Evolutionary conservation across 2,113 vertebrate genomes (phyloP), one percentile per base, ranked within the genome.

Genomic region (Podilymbus podiceps): DNA sequence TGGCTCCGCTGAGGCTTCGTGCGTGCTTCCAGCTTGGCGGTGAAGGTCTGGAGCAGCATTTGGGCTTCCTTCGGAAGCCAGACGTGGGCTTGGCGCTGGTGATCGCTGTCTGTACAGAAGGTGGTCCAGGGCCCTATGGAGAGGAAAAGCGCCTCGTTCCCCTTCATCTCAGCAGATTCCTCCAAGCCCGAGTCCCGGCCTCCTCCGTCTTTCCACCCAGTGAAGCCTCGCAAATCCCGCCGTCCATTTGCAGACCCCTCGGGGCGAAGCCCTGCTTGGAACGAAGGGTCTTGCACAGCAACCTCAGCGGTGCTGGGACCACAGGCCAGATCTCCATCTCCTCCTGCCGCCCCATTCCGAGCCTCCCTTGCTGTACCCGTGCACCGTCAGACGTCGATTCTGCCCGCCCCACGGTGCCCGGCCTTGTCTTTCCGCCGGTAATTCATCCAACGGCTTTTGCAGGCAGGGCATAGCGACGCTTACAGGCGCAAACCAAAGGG

Each of bases 161-260:
- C 47, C 31, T 74, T 82, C 60, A 21, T 19, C 40, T 46, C 79
- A 55, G n/a, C 60, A 85, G n/a, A 24, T 5, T 23, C 46, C 25
- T 83, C 75, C 83, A 49, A 67, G 44, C 31, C 44, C 5, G 8
- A 4, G 11, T 5, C 35, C 59, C 73, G 64, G 40, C 24, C n/a
- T 46, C 53, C 50, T 46, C 69, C 8, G n/a, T 17, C 66, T 60
- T 88, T 40, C 60, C 49, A 63, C 17, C 0, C 2, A 28, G 35
- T 1, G 5, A 86, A 24, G 58, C 55, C 25, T 56, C 50, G n/a
- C 44, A 23, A 50, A 85, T 30, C 40, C 49, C 15, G 4, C 55
- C 0, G 0, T 2, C 49, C 44, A 40, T 64, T 3, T 35, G 33
- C 44, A 55, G 84, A 27, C 35, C 52, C 40, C 63, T 47, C 6